These are phyloP conservation scores for Passer domesticus DNA, from an alignment of 2,113 vertebrate species.

Conservation along the genomic window DNA sequence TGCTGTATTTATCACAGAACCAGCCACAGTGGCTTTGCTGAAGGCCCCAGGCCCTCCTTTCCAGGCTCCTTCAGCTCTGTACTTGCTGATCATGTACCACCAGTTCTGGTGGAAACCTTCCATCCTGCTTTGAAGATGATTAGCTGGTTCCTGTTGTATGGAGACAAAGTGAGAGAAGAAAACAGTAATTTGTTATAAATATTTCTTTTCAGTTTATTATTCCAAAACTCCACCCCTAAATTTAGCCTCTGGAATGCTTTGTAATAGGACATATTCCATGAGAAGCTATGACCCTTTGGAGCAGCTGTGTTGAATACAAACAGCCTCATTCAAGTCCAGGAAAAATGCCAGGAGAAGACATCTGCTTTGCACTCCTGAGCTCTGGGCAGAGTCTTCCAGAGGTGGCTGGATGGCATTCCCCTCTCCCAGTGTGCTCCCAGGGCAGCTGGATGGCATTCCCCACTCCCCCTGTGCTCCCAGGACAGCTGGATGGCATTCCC, in stretches of 20 bases:
- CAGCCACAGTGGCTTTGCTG: neutral
- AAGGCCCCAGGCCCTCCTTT: neutral
- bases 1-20: neutral
- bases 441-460: neutral
- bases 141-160: neutral
- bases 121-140: neutral
- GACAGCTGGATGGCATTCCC: too few relatives aligned
- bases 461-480: neutral
- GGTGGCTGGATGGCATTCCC: neutral
- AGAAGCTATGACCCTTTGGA: neutral
- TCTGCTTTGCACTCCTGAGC: neutral
- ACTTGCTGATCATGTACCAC: neutral
- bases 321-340: neutral
- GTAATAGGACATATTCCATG: neutral
- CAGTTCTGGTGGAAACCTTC: neutral
- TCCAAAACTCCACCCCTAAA: neutral
- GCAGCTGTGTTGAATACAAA: neutral
- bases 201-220: neutral
- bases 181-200: neutral
- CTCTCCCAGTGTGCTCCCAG: fast-evolving
- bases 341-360: neutral
- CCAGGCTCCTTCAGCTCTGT: neutral
- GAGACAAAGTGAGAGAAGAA: neutral
- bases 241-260: conserved; percentile 13
- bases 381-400: neutral